A percentile compares a stretch with the other conserved stretches of the same genome.
phyloP scores from a whole-genome alignment of 2,113 vertebrate genomes.

The Gallinago paraguaiae region DNA sequence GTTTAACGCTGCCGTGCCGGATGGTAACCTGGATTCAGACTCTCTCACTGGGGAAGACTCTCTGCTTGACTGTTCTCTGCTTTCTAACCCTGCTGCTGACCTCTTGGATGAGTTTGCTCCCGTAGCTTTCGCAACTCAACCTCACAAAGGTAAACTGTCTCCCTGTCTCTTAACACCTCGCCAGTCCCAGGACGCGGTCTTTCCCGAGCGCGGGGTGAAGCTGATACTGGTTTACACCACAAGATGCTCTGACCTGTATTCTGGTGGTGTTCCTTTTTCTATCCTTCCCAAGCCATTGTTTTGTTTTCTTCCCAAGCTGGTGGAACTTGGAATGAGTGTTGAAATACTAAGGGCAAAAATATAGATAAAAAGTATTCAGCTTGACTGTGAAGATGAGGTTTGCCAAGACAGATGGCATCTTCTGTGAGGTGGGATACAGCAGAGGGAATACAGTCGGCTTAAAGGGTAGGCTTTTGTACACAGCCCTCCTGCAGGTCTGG shows the following conservation, averaged over 20 bases:
- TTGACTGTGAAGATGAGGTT: background rate
- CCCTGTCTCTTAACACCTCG: background rate
- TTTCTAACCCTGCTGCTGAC: constrained; percentile 86
- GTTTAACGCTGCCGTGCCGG: constrained; percentile 59
- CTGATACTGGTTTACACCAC: accelerated
- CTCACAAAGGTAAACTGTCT: constrained; percentile 85
- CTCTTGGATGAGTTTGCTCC: constrained; percentile 92
- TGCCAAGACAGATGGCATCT: background rate
- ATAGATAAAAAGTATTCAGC: background rate
- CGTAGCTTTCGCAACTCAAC: constrained; percentile 82
- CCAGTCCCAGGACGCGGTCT: accelerated
- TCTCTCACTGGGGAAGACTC: constrained; percentile 89
- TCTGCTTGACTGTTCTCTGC: constrained; percentile 89
- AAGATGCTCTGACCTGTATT: background rate
- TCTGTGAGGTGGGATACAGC: background rate
- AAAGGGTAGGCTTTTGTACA: background rate
- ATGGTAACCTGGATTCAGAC: constrained; percentile 78
- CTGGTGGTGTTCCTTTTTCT: background rate
- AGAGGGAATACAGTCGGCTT: background rate
- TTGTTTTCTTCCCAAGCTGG: background rate
- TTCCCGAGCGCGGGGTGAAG: accelerated
- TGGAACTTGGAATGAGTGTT: background rate
- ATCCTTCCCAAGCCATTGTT: background rate
- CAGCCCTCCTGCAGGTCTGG: background rate
- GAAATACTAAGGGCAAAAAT: background rate